Evolutionary conservation across 2,888 invertebrate genomes (phyloP).

Genomic region (Trilocha varians): DNA sequence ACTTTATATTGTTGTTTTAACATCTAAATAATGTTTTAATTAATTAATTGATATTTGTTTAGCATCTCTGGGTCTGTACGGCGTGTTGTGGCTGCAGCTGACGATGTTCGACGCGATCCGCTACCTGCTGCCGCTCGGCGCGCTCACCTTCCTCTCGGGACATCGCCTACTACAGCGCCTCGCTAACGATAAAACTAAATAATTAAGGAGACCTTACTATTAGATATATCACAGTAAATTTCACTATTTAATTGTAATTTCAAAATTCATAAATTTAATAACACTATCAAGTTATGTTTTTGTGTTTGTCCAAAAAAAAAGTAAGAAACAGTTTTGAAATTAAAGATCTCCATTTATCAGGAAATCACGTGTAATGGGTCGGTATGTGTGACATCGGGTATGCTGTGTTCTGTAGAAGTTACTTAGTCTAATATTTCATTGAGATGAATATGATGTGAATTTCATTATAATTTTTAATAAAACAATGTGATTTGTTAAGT

Average conservation of each 20-base stretch:
- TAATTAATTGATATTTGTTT: neutral
- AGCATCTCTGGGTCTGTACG: constrained; percentile 91
- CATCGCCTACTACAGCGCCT: constrained; percentile 91
- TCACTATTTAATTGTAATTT: too few species aligned
- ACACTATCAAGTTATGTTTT: too few species aligned
- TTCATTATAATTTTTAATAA: neutral
- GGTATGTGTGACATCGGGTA: too few species aligned
- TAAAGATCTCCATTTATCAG: too few species aligned
- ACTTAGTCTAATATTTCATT: neutral
- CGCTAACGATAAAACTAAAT: constrained; percentile 48
- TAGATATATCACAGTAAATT: too few species aligned
- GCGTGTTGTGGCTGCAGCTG: constrained; percentile 91
- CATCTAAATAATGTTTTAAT: too few species aligned
- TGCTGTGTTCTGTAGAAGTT: neutral
- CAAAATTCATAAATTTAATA: too few species aligned
- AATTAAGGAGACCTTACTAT: neutral
- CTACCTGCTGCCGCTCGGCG: constrained; percentile 87
- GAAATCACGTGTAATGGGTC: too few species aligned
- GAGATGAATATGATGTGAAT: neutral
- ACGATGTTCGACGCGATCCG: constrained; percentile 97
- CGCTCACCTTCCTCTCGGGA: constrained; percentile 94
- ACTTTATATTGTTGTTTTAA: too few species aligned
- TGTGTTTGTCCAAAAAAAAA: too few species aligned
- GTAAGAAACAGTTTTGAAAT: too few species aligned
- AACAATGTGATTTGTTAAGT: constrained; percentile 3